Conservation (phyloP, 2,888 invertebrate genomes). For the Tipula confusa region DNA sequence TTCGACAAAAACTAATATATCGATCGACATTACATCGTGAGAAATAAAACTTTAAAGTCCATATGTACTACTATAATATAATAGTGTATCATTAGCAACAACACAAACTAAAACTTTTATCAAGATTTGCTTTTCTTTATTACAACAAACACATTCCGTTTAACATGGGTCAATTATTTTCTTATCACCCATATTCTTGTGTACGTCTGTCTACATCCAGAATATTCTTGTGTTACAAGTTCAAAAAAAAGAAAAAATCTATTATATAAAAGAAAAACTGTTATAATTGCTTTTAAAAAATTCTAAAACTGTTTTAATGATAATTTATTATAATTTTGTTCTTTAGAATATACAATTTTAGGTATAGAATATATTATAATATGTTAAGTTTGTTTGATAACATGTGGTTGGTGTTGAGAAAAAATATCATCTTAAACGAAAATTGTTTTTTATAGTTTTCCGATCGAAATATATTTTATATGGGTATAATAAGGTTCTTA, state of each 20-base stretch:
- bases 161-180: neutral
- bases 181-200: neutral
- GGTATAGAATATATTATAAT: neutral
- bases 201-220: neutral
- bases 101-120: neutral
- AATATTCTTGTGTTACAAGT: neutral
- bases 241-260: neutral
- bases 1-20: no score
- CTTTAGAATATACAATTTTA: neutral
- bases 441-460: neutral
- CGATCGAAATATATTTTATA: neutral
- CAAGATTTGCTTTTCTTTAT: neutral
- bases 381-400: neutral
- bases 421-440: neutral
- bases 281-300: neutral
- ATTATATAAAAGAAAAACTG: neutral
- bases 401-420: neutral
- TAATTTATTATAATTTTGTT: slow-evolving; percentile 20
- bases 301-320: slow-evolving; percentile 20
- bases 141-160: neutral
- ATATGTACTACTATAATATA: neutral
- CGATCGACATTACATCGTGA: neutral
- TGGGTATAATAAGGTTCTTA: neutral
- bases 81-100: neutral
- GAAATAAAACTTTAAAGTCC: neutral